phyloP scores from a whole-genome alignment of 2,113 vertebrate species.

The Scortum barcoo region DNA sequence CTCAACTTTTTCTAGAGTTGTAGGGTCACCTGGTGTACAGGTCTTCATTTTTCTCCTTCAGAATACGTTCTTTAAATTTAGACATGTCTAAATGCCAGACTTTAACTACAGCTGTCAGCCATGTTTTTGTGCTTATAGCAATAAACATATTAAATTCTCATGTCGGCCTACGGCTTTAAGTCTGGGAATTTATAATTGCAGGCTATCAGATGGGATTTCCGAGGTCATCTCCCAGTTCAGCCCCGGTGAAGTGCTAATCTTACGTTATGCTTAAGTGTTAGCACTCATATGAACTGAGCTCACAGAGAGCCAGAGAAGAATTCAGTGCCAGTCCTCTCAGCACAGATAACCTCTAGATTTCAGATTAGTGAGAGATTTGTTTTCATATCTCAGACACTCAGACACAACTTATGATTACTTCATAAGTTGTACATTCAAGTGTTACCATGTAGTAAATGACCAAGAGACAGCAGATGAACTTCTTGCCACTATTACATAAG shows the following conservation, averaged over 20 bases:
- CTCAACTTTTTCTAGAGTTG: not conserved
- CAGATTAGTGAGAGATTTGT: constrained; percentile 2
- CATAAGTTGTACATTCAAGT: not conserved
- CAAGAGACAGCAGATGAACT: not conserved
- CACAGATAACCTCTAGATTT: constrained; percentile 1
- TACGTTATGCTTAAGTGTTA: not conserved
- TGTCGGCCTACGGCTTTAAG: constrained; percentile 28
- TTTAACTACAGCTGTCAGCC: not conserved
- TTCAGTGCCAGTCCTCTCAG: not conserved
- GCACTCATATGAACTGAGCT: not conserved
- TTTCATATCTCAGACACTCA: constrained; percentile 24
- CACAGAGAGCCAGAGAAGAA: not conserved
- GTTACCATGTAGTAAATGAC: not conserved
- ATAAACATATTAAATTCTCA: not conserved
- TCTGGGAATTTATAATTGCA: not conserved
- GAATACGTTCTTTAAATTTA: not conserved
- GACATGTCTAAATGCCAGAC: not conserved
- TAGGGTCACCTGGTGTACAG: not conserved
- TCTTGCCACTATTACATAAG: too few relatives aligned
- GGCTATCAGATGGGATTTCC: not conserved
- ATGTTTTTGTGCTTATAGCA: not conserved
- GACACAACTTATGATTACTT: constrained; percentile 13
- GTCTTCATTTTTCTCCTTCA: not conserved
- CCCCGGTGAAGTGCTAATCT: constrained; percentile 19
- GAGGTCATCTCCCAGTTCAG: too few relatives aligned